Evolutionary conservation across 2,113 vertebrate genomes (phyloP).

Genomic region (Oncorhynchus nerka): DNA sequence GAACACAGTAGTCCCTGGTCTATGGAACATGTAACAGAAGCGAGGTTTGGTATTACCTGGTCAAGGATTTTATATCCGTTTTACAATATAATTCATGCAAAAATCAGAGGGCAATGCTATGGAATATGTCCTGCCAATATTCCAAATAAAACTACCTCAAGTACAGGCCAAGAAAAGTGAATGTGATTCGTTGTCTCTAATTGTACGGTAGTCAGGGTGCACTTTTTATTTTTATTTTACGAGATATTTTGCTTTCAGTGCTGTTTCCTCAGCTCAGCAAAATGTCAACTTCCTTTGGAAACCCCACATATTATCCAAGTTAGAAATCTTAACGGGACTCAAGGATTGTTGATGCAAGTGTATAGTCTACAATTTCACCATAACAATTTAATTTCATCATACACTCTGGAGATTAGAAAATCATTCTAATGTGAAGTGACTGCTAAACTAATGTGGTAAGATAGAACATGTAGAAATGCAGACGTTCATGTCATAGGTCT

Average conservation of each 20-base stretch:
- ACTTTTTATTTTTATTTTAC: too few species aligned
- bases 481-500: not conserved
- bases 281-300: conserved; percentile 19
- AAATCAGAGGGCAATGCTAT: too few species aligned
- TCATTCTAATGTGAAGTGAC: conserved; percentile 17
- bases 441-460: not conserved
- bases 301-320: conserved; percentile 19
- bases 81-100: conserved; percentile 1
- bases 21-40: too few species aligned
- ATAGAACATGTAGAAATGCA: not conserved
- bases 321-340: conserved; percentile 29
- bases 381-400: conserved; percentile 15
- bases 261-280: too few species aligned
- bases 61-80: conserved; percentile 4
- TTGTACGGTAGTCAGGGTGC: too few species aligned
- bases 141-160: too few species aligned
- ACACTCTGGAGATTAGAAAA: conserved; percentile 11
- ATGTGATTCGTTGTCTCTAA: too few species aligned
- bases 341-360: conserved; percentile 8
- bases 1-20: too few species aligned
- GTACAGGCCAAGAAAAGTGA: too few species aligned
- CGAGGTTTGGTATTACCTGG: too few species aligned
- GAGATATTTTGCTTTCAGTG: too few species aligned
- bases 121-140: too few species aligned
- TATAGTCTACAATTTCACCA: not conserved